These are phyloP conservation scores for Hypselothyrea guttata DNA, from an alignment of 2,888 invertebrate species.

Conservation along the genomic window DNA sequence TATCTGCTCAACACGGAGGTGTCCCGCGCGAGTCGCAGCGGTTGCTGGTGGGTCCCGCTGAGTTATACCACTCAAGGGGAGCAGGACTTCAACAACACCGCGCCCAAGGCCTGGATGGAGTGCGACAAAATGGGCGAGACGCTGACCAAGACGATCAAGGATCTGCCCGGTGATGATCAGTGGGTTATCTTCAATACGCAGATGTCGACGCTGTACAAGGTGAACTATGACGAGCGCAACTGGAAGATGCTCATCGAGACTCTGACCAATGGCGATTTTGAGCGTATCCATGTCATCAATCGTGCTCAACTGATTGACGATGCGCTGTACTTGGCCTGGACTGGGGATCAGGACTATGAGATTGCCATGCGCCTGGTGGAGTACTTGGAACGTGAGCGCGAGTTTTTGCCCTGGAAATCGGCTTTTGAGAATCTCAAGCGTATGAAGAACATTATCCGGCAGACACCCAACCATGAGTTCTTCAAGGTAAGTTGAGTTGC, in stretches of 20 bases:
- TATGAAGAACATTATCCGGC: slow-evolving; percentile 85
- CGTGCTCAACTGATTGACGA: slow-evolving; percentile 93
- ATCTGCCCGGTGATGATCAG: slow-evolving; percentile 83
- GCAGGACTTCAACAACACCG: slow-evolving; percentile 83
- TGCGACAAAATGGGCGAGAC: slow-evolving; percentile 72
- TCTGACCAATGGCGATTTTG: slow-evolving; percentile 84
- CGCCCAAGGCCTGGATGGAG: slow-evolving; percentile 84
- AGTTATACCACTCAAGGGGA: slow-evolving; percentile 84
- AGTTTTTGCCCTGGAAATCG: slow-evolving; percentile 83
- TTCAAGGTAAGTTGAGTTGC: slow-evolving; percentile 83
- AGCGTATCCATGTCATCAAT: slow-evolving; percentile 86
- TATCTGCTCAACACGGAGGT: slow-evolving; percentile 79
- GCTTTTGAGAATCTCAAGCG: slow-evolving; percentile 85
- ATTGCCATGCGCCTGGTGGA: slow-evolving; percentile 84
- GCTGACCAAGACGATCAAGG: slow-evolving; percentile 67
- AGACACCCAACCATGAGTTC: slow-evolving; percentile 85
- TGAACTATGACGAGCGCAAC: slow-evolving; percentile 90
- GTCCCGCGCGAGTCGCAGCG: slow-evolving; percentile 51
- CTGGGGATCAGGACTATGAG: slow-evolving; percentile 86
- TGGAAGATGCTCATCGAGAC: slow-evolving; percentile 86
- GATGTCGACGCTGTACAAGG: slow-evolving; percentile 88
- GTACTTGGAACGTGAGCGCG: slow-evolving; percentile 83
- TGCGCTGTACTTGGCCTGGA: slow-evolving; percentile 86
- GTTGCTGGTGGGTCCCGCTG: slow-evolving; percentile 86
- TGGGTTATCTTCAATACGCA: slow-evolving; percentile 90